Base-by-base conservation (phyloP, 2,888 invertebrate genomes). In the Polylopha cassiicola region DNA sequence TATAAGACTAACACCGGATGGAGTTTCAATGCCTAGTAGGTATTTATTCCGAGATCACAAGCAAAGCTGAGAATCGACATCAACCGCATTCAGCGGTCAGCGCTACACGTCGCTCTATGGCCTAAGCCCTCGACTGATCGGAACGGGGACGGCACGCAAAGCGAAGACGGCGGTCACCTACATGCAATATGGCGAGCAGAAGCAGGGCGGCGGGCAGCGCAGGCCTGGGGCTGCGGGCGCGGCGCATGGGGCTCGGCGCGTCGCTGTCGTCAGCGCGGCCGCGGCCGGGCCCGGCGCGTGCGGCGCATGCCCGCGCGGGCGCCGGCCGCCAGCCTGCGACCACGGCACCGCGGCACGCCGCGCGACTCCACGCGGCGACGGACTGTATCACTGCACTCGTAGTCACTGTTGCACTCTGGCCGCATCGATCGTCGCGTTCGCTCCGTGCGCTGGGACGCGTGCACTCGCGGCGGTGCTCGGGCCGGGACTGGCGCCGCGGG, bases 181-280 rank as follows among this genome's bases (percentile, higher is more conserved):
- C 80, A 59, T 63, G 73, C 63, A 76, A 67, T 65, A 70, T 67
- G 65, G 68, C 70, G 71, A 71, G 73, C 73, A 69, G 72, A 71
- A 71, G 73, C 69, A 71, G 65, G 65, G 62, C 55, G 73, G 81
- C 74, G 68, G 65, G 64, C 60, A 66, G 63, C 64, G 69, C 66
- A 65, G 69, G 67, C 74, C 73, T 73, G 82, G 69, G 72, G 73
- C 70, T 39, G 30, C 37, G 37, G 39, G 43, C 30, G 39, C 46
- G 45, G 44, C 37, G 47, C 41, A 41, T 43, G 41, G 30, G 43
- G 38, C 24, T n/a, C 30, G 32, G 34, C 32, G n/a, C 60, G 66
- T 58, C 65, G 67, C 58, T 69, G 73, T 61, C 39, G 36, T 43
- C 55, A 51, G 55, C 53, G 49, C 44, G 53, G 57, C 58, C 55